These are phyloP conservation scores for Procambarus virginalis DNA, from an alignment of 1,140 invertebrate genomes.

Conservation along the genomic window DNA sequence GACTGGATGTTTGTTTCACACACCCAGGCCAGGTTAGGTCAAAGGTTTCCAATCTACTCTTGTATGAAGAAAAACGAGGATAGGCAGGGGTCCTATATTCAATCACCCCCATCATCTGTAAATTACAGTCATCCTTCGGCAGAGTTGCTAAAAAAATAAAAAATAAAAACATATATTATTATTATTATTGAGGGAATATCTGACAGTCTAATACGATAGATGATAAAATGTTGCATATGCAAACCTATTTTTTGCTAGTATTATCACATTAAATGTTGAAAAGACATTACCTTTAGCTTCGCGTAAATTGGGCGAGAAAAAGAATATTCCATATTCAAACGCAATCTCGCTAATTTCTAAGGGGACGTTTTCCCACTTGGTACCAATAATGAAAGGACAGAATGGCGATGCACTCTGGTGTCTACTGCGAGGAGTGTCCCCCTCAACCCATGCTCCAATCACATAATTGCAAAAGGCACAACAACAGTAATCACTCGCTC, in stretches of 20 bases:
- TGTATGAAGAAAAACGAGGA: conserved; percentile 78
- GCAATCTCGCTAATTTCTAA: conserved; percentile 72
- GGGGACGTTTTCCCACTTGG: conserved; percentile 80
- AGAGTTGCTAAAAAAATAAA: background rate
- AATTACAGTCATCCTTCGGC: background rate
- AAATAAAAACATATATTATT: background rate
- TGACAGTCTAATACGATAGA: too few relatives aligned
- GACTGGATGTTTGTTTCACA: conserved; percentile 83
- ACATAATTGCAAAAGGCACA: conserved; percentile 88
- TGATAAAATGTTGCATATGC: too few relatives aligned
- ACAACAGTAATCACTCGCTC: conserved; percentile 81
- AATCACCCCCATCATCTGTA: conserved; percentile 27
- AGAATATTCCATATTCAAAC: background rate
- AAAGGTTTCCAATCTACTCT: conserved; percentile 83
- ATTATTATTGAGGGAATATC: too few relatives aligned
- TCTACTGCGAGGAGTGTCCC: conserved; percentile 84
- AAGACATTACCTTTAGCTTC: background rate
- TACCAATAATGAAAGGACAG: conserved; percentile 82
- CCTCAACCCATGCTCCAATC: conserved; percentile 82
- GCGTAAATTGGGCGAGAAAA: background rate
- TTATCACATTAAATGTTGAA: background rate
- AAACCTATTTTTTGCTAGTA: background rate
- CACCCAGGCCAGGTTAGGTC: conserved; percentile 78
- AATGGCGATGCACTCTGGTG: conserved; percentile 83
- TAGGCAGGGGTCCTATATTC: conserved; percentile 35